Conservation (phyloP, 2,888 invertebrate species). For the Cataglyphis rosenhaueri region DNA sequence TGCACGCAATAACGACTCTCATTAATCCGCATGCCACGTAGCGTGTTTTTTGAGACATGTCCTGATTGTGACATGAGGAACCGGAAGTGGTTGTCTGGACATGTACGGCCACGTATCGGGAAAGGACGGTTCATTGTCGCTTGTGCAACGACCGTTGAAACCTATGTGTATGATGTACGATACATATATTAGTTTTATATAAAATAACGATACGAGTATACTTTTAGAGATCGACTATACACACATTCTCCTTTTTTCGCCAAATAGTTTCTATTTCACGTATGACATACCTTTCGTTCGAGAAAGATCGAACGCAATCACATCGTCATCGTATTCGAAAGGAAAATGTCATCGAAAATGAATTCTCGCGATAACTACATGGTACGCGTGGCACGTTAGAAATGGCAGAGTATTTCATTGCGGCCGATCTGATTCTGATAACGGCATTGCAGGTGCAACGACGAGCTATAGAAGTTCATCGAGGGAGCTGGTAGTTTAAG, state of each 20-base stretch:
- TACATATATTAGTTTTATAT: constrained; percentile 27
- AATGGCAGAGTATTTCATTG: constrained; percentile 19
- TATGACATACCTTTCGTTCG: not conserved
- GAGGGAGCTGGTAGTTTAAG: constrained; percentile 36
- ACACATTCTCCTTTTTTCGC: not conserved
- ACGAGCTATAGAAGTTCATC: constrained; percentile 17
- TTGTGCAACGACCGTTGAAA: constrained; percentile 71
- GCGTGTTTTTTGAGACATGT: constrained; percentile 63
- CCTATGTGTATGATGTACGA: not conserved
- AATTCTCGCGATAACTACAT: constrained; percentile 54
- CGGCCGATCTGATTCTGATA: constrained; percentile 31
- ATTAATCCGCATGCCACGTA: constrained; percentile 56
- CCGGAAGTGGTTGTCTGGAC: constrained; percentile 77
- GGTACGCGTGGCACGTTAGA: constrained; percentile 12
- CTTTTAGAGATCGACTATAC: not conserved
- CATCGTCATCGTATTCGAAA: constrained; percentile 33
- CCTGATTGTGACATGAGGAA: constrained; percentile 70
- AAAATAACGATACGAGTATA: not conserved
- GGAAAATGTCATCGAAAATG: constrained; percentile 63
- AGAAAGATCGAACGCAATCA: constrained; percentile 40
- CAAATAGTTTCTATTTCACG: not conserved
- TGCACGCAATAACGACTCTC: constrained; percentile 48
- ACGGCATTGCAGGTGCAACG: constrained; percentile 34
- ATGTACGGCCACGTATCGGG: constrained; percentile 75
- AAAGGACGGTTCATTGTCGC: constrained; percentile 67